Conservation (phyloP, 2,113 vertebrate genomes). For the Calyptommatus sinebrachiatus region DNA sequence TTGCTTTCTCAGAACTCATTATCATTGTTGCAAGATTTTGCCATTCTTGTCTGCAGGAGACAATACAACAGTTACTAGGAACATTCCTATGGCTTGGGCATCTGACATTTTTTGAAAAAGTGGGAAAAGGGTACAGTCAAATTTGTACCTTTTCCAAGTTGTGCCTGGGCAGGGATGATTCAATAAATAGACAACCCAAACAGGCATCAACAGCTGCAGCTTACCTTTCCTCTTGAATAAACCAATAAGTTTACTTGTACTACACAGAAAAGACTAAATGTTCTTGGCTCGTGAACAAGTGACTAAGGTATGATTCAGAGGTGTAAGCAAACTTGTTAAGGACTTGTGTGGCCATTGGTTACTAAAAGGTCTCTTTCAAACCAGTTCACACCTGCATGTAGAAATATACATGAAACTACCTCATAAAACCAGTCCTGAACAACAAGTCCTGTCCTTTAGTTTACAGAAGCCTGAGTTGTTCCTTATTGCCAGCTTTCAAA, state of each 20-base stretch:
- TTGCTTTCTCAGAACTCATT: too few species aligned
- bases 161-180: slow-evolving; percentile 25
- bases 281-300: slow-evolving; percentile 59
- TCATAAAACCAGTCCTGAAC: slow-evolving; percentile 5
- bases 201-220: slow-evolving; percentile 32
- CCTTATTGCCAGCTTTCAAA: not conserved
- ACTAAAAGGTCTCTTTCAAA: slow-evolving; percentile 16
- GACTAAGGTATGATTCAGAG: slow-evolving; percentile 61
- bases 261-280: slow-evolving; percentile 51
- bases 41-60: slow-evolving; percentile 28
- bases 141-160: not conserved
- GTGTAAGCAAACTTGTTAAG: slow-evolving; percentile 34
- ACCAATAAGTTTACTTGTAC: slow-evolving; percentile 37
- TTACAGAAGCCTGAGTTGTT: not conserved
- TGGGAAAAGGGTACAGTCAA: slow-evolving; percentile 15
- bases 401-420: not conserved
- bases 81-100: slow-evolving; percentile 6
- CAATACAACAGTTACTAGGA: slow-evolving; percentile 24
- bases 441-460: not conserved
- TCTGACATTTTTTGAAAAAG: slow-evolving; percentile 31
- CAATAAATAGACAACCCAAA: slow-evolving; percentile 26
- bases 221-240: slow-evolving; percentile 57
- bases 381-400: not conserved
- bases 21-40: not conserved
- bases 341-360: slow-evolving; percentile 6